Evolutionary conservation across 2,797 vertebrate genomes (phyloP), one percentile per base, ranked within the genome.

Genomic region (Neosilurus hyrtlii): DNA sequence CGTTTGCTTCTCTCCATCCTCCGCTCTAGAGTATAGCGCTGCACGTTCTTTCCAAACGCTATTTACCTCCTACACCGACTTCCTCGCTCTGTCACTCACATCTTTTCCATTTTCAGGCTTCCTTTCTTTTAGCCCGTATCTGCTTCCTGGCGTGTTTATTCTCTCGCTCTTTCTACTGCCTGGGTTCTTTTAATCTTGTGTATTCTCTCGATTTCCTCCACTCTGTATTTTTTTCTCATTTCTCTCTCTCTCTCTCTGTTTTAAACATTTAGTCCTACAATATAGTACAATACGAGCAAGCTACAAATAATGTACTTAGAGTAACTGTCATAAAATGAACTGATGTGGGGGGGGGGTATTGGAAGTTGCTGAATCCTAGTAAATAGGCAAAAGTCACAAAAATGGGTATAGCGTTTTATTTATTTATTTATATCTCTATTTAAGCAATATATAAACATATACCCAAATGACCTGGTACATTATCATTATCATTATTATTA

Each of bases 1-100:
- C 65, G 82, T 72, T 65, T 71, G 54, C 79, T 84, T 86, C 80
- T 86, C 82, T 82, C 81, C 71, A 83, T 83, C 76, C 76, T 85
- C 76, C 62, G 66, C 83, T 76, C 79, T 82, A 43, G 74, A 83
- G 37, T 79, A 78, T 68, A 75, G 73, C 49, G 9, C 59, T 24
- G 37, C 67, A 71, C 30, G 65, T 77, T 65, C 81, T 74, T 65
- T 83, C 81, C 81, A 49, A 76, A 77, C n/a, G 4, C 35, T 70
- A 18, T 67, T 84, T 76, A 59, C 81, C 81, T 80, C 78, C 84
- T 65, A 63, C 85, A 65, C 78, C 63, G 37, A 24, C 61, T 80
- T 81, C 66, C 65, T 76, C 37, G n/a, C 81, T 75, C 63, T 67
- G 79, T 81, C 83, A 81, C 51, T 84, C 77, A 79, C 51, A 65